Evolutionary conservation across 2,888 invertebrate species (phyloP).

Genomic region (Pherbina coryleti): DNA sequence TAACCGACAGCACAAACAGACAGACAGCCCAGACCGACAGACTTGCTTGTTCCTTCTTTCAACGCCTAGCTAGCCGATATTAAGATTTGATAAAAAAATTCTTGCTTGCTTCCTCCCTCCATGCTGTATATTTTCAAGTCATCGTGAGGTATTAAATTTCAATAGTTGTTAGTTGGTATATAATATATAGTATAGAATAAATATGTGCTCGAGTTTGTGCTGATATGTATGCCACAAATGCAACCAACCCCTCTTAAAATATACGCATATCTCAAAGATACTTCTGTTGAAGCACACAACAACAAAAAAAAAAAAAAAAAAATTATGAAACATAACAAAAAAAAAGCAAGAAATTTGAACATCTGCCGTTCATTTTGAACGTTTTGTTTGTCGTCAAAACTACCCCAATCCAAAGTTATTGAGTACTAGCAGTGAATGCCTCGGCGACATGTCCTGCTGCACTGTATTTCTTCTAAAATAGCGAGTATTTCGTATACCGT

Average conservation of each 20-base stretch:
- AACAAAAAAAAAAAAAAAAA: neutral
- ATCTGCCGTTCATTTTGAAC: slow-evolving; percentile 53
- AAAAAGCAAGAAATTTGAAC: slow-evolving; percentile 56
- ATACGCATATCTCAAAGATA: slow-evolving; percentile 43
- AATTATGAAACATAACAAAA: neutral
- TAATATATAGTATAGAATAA: neutral
- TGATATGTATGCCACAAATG: neutral
- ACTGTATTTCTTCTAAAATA: neutral
- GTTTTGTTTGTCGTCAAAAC: slow-evolving; percentile 18
- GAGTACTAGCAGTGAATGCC: neutral
- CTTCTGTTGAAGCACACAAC: slow-evolving; percentile 26
- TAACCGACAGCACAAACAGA: neutral
- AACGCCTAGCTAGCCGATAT: too few species aligned
- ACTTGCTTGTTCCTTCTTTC: too few species aligned
- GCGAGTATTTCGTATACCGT: neutral
- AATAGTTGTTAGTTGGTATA: neutral
- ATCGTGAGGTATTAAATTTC: too few species aligned
- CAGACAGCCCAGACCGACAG: too few species aligned
- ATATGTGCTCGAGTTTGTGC: neutral
- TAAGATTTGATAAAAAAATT: too few species aligned
- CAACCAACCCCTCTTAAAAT: slow-evolving; percentile 34
- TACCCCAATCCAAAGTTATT: slow-evolving; percentile 10
- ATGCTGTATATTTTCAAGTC: too few species aligned
- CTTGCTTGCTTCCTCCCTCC: too few species aligned
- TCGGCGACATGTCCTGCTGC: slow-evolving; percentile 19